Evolutionary conservation across 2,797 vertebrate genomes (phyloP).

Genomic region (Rhinatrema bivittatum): DNA sequence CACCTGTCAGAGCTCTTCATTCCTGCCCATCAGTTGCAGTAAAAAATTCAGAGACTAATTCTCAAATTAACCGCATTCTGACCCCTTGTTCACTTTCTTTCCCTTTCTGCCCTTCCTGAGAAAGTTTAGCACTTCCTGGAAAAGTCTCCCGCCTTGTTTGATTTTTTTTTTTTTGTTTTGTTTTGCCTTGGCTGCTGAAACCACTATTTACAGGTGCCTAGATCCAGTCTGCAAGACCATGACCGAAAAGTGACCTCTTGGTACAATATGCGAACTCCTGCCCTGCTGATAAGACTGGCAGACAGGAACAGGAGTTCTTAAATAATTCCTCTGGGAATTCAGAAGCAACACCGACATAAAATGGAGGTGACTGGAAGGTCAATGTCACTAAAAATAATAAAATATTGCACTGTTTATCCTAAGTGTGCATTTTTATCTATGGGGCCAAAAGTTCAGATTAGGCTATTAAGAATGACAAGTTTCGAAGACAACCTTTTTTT

Average conservation of each 20-base stretch:
- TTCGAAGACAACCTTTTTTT: background rate
- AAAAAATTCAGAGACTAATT: slow-evolving; percentile 34
- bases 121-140: slow-evolving; percentile 68
- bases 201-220: slow-evolving; percentile 67
- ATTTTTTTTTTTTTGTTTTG: slow-evolving; percentile 56
- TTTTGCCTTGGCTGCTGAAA: slow-evolving; percentile 51
- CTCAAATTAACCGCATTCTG: slow-evolving; percentile 50
- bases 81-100: slow-evolving; percentile 54
- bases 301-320: slow-evolving; percentile 55
- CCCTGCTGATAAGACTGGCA: slow-evolving; percentile 64
- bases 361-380: slow-evolving; percentile 64
- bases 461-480: slow-evolving; percentile 54
- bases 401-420: slow-evolving; percentile 63
- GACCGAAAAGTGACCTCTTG: slow-evolving; percentile 60
- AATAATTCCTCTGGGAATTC: slow-evolving; percentile 63
- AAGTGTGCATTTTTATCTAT: slow-evolving; percentile 55
- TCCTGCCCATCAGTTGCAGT: slow-evolving; percentile 17
- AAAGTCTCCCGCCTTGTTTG: slow-evolving; percentile 46
- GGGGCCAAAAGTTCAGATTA: slow-evolving; percentile 57
- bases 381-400: slow-evolving; percentile 64
- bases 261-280: slow-evolving; percentile 64
- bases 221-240: slow-evolving; percentile 56
- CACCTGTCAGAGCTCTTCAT: slow-evolving; percentile 5
- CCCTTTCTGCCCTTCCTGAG: slow-evolving; percentile 64
- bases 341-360: slow-evolving; percentile 58